Base-by-base conservation (phyloP, 2,113 vertebrate genomes). In the Tragelaphus imberbis region DNA sequence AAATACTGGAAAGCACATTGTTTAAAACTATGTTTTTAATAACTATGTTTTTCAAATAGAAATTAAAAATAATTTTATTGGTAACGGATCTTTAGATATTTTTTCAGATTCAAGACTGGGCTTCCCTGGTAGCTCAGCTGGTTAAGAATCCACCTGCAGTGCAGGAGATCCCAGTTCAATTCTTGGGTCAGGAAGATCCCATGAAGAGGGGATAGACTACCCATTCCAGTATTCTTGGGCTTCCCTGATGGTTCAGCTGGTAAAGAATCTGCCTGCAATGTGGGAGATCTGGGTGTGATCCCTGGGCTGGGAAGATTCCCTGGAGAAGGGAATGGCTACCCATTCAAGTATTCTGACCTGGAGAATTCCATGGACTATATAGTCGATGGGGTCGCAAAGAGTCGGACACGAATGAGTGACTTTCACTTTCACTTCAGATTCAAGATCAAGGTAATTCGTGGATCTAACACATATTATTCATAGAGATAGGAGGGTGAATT, bases 81-180 rank as follows among this genome's bases (percentile, higher is more conserved):
- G 51, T 91, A 53, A 91, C 49, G 12, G 28, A 87, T 59, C 25
- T 91, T 97, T 91, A 65, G 30, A 77, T n/a, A 97, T 36, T 90
- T 36, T 90, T 97, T 97, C 51, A 93, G 80, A 97, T 82, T 90
- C 82, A 97, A 96, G 59, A 40, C 40, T 58, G n/a, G 36, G 36
- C 68, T 13, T 40, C 36, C n/a, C 68, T 75, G 36, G 36, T 40
- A 40, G 19, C n/a, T 40, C n/a, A 40, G 68, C n/a, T 71, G n/a
- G 68, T 71, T 71, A 71, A 71, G 68, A 71, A 71, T 71, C n/a
- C n/a, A 21, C n/a, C 68, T 71, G n/a, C 68, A 71, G 40, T 71
- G n/a, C n/a, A 71, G 5, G 68, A 71, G 68, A 71, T 23, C 68
- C n/a, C n/a, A 3, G 19, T 71, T 71, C 1, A 10, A 71, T 23